These are phyloP conservation scores for Drosophila histrio DNA, from an alignment of 2,888 invertebrate species.

Conservation along the genomic window DNA sequence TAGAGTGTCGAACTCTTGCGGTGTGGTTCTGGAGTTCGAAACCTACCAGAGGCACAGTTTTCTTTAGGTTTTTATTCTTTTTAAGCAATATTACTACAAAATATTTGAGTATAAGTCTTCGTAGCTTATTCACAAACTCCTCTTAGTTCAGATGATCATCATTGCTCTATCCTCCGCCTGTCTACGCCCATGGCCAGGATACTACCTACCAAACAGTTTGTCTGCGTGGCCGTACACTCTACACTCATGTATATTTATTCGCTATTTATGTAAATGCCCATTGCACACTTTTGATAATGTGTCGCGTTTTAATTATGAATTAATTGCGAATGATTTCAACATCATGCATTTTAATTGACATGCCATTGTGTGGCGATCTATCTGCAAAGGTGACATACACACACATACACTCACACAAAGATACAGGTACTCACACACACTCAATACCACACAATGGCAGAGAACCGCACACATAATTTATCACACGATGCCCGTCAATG, in stretches of 20 bases:
- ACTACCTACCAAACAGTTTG: not conserved
- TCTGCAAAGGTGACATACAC: constrained; percentile 51
- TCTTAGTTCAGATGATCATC: no score
- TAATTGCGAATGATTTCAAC: constrained; percentile 80
- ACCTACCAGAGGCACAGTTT: no score
- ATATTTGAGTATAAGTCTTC: no score
- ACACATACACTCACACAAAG: constrained; percentile 13
- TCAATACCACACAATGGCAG: constrained; percentile 12
- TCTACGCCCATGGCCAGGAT: not conserved
- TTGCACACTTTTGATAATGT: constrained; percentile 73
- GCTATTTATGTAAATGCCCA: constrained; percentile 72
- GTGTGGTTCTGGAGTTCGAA: no score
- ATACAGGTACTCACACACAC: constrained; percentile 9
- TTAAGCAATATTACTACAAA: no score
- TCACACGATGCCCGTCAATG: constrained; percentile 41
- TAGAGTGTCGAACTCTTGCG: no score
- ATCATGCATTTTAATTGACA: constrained; percentile 79
- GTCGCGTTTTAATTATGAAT: constrained; percentile 78
- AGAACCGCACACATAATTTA: constrained; percentile 61
- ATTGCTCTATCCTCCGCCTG: no score
- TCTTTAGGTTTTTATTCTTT: no score
- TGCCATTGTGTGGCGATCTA: constrained; percentile 53
- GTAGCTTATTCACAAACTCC: no score
- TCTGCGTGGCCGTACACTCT: constrained; percentile 3
- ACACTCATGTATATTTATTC: constrained; percentile 72